A percentile compares a stretch with the other conserved stretches of the same genome.
Conservation (phyloP, 2,888 invertebrate species). For the Eristalis intricaria region DNA sequence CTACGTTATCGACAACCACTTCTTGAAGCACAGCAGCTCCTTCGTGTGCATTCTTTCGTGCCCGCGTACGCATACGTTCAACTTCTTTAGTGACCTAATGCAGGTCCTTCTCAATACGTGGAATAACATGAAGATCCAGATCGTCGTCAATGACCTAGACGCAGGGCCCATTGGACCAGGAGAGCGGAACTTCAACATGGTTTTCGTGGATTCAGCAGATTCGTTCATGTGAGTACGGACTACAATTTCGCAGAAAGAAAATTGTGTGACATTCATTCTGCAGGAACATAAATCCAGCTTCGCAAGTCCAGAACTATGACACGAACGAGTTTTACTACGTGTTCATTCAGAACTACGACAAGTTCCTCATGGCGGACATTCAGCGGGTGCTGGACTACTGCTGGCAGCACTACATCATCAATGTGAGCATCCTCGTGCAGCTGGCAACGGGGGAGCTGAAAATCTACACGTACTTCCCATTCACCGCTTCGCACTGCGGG, state of each 20-base stretch:
- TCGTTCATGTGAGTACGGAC: conserved; percentile 7
- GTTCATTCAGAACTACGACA: conserved; percentile 75
- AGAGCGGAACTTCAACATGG: conserved; percentile 2
- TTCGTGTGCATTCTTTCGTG: conserved; percentile 75
- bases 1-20: conserved; percentile 74
- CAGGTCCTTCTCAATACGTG: conserved; percentile 66
- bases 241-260: too few species aligned
- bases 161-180: neutral
- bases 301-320: conserved; percentile 71
- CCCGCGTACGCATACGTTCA: conserved; percentile 68
- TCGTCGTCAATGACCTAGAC: neutral
- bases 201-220: neutral
- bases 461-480: conserved; percentile 77
- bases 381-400: conserved; percentile 76
- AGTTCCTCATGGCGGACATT: conserved; percentile 73
- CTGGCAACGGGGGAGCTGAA: conserved; percentile 74
- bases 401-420: conserved; percentile 76
- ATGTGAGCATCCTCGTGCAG: conserved; percentile 77
- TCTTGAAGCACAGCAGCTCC: conserved; percentile 72
- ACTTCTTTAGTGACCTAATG: conserved; percentile 74
- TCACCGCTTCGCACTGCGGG: conserved; percentile 72
- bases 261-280: neutral
- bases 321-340: conserved; percentile 77
- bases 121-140: neutral
- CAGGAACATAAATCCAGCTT: conserved; percentile 75